phyloP scores from a whole-genome alignment of 2,797 vertebrate species.

The Siniperca undulata region DNA sequence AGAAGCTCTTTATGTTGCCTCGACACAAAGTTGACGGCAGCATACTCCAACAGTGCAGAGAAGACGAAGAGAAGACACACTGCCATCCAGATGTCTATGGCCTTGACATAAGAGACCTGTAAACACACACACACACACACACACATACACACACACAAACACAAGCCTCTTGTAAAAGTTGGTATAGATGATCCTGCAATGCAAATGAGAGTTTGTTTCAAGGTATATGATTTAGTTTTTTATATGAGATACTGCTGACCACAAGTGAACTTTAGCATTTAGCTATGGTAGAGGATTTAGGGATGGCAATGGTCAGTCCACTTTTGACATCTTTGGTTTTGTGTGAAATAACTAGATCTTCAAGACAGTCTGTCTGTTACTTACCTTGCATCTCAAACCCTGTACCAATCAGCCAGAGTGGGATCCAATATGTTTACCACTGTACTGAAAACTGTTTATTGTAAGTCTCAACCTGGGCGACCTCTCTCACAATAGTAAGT shows the following conservation, averaged over 20 bases:
- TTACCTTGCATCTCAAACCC: no score
- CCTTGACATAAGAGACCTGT: slow-evolving; percentile 98
- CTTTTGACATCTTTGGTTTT: not conserved
- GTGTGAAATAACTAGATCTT: not conserved
- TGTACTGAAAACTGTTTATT: not conserved
- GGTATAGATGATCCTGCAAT: not conserved
- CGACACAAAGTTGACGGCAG: slow-evolving; percentile 98
- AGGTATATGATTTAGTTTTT: not conserved
- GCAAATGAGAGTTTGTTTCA: not conserved
- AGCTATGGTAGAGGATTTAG: not conserved
- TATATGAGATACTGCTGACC: not conserved
- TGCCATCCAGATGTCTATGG: slow-evolving; percentile 99
- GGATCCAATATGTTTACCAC: not conserved
- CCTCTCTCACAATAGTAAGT: not conserved
- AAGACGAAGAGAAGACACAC: slow-evolving; percentile 98
- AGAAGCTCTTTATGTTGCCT: slow-evolving; percentile 97
- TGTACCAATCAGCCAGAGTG: not conserved
- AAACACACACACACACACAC: slow-evolving; percentile 29
- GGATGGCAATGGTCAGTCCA: not conserved
- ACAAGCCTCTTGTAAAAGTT: not conserved
- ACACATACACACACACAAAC: slow-evolving; percentile 12
- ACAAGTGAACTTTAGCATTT: not conserved
- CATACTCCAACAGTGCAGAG: slow-evolving; percentile 96
- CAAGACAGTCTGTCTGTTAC: no score
- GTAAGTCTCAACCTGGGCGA: no score